These are phyloP conservation scores for Tursiops truncatus DNA, from an alignment of 2,113 vertebrate species.

Conservation along the genomic window DNA sequence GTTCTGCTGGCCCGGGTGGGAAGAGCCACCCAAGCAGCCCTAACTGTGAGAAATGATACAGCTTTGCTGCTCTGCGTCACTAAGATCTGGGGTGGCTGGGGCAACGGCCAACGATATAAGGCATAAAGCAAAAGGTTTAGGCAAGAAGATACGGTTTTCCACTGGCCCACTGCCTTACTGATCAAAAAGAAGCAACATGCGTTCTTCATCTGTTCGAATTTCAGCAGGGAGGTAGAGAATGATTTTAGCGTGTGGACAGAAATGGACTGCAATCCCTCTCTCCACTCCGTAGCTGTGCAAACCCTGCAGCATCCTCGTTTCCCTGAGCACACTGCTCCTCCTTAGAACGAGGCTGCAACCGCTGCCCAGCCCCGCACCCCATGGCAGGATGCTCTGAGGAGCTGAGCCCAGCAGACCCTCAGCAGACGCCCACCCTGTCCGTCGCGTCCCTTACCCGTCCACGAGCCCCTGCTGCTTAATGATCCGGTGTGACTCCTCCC, in stretches of 20 bases:
- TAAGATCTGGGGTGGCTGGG: not conserved
- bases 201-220: not conserved
- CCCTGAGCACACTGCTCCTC: not conserved
- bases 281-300: accelerated
- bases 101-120: not conserved
- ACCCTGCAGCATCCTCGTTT: accelerated
- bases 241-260: accelerated
- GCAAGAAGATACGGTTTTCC: not conserved
- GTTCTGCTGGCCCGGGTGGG: too few species aligned
- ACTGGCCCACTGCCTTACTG: not conserved
- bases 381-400: not conserved
- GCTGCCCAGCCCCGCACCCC: too few species aligned
- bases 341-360: not conserved
- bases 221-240: too few species aligned
- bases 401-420: not conserved
- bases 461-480: slow-evolving; percentile 97
- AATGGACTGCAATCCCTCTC: accelerated
- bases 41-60: accelerated
- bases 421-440: accelerated
- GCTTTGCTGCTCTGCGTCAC: not conserved
- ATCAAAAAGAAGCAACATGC: too few species aligned
- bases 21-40: not conserved
- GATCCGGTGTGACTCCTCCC: slow-evolving; percentile 96
- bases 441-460: slow-evolving; percentile 88
- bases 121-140: not conserved